phyloP scores from a whole-genome alignment of 2,888 invertebrate species.

The Parasteatoda lunata region DNA sequence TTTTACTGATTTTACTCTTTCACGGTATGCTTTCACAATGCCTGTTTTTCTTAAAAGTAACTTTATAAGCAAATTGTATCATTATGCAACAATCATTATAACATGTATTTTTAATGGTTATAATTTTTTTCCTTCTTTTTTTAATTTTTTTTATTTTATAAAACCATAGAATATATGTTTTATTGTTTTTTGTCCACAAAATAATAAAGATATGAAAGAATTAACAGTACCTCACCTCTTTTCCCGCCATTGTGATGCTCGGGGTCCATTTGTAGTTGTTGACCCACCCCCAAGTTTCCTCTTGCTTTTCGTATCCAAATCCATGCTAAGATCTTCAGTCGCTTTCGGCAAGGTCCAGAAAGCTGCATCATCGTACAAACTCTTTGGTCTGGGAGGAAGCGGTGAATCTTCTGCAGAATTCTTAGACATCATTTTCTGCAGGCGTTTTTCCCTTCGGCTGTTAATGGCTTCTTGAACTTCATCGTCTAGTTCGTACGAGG shows the following conservation, averaged over 20 bases:
- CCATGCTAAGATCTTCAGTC: background rate
- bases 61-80: no score
- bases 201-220: background rate
- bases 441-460: constrained; percentile 17
- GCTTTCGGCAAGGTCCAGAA: constrained; percentile 44
- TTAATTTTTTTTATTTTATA: background rate
- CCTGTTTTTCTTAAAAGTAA: no score
- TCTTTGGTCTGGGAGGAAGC: constrained; percentile 1
- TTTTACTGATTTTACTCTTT: no score
- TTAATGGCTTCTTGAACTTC: constrained; percentile 51
- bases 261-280: constrained; percentile 46
- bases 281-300: constrained; percentile 20
- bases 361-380: constrained; percentile 52
- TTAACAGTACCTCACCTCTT: constrained; percentile 44
- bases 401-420: background rate
- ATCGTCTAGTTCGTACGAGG: constrained; percentile 44
- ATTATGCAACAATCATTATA: background rate
- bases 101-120: background rate
- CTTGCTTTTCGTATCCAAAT: constrained; percentile 15
- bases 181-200: background rate
- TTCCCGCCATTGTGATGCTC: constrained; percentile 41
- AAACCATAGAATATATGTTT: background rate
- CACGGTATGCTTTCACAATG: no score
- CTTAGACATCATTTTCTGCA: constrained; percentile 1
- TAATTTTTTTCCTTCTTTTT: background rate